Percentiles rank a stretch among this genome's conserved stretches.
Evolutionary conservation across 2,113 vertebrate genomes (phyloP).

Genomic region (Tychaedon coryphoeus): DNA sequence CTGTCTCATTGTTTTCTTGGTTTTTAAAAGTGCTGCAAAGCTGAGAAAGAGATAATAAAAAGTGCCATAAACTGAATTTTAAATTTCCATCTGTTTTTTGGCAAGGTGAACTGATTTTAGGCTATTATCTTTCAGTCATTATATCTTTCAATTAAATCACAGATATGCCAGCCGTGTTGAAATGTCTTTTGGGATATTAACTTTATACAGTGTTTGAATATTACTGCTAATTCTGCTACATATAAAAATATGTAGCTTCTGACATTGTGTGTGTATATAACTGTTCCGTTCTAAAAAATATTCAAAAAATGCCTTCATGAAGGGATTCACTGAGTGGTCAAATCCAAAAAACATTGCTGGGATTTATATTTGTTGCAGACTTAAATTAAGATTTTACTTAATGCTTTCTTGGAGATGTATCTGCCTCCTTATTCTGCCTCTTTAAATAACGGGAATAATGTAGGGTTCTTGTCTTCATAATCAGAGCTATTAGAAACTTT

Average conservation of each 20-base stretch:
- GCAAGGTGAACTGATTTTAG: constrained; percentile 43
- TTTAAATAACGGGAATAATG: not conserved
- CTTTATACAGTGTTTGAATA: not conserved
- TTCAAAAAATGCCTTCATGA: not conserved
- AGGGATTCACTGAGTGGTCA: not conserved
- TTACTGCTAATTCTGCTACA: not conserved
- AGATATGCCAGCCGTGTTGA: constrained; percentile 21
- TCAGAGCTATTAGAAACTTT: not conserved
- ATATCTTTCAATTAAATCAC: constrained; percentile 27
- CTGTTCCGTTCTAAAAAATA: not conserved
- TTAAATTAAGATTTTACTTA: not conserved
- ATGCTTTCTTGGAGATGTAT: not conserved
- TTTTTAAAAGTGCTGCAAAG: constrained; percentile 36
- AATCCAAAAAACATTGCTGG: not conserved
- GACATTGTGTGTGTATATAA: not conserved
- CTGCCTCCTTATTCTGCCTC: not conserved
- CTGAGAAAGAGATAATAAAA: not conserved
- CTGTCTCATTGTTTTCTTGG: not conserved
- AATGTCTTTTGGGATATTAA: constrained; percentile 28
- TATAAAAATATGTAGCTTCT: not conserved
- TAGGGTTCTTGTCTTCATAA: not conserved
- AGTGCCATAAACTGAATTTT: constrained; percentile 48
- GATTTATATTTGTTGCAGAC: not conserved
- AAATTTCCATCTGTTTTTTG: constrained; percentile 44
- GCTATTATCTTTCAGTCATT: constrained; percentile 42